Evolutionary conservation across 2,113 vertebrate genomes (phyloP).

Genomic region (Seriola quinqueradiata): DNA sequence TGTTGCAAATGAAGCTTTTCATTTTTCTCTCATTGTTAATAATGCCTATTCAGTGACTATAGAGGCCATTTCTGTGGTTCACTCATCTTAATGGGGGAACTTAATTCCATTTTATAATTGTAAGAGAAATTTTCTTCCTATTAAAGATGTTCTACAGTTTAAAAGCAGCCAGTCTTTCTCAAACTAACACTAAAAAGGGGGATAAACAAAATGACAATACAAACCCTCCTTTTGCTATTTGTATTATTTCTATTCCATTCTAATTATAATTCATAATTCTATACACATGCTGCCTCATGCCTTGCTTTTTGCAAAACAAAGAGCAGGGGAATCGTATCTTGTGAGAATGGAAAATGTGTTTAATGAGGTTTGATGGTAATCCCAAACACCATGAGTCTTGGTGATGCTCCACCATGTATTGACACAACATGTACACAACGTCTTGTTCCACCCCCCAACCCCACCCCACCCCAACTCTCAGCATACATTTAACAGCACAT

Average conservation of each 20-base stretch:
- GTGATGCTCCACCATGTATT: slow-evolving; percentile 7
- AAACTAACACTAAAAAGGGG: not conserved
- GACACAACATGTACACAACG: slow-evolving; percentile 8
- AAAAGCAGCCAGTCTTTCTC: not conserved
- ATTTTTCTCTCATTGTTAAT: not conserved
- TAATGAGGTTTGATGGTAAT: slow-evolving; percentile 24
- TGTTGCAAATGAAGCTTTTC: not conserved
- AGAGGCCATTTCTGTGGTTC: not conserved
- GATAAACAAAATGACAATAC: too few species aligned
- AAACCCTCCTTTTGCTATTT: not conserved
- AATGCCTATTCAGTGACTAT: not conserved
- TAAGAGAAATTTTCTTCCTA: not conserved
- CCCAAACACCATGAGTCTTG: not conserved
- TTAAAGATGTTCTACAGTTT: not conserved
- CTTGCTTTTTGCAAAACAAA: slow-evolving; percentile 6
- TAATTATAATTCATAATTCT: slow-evolving; percentile 20
- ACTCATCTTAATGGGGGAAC: not conserved
- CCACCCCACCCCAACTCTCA: not conserved
- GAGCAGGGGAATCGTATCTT: not conserved
- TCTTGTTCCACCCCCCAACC: not conserved
- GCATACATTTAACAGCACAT: slow-evolving; percentile 36
- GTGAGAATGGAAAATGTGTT: slow-evolving; percentile 29
- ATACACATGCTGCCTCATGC: slow-evolving; percentile 1
- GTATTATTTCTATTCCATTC: not conserved
- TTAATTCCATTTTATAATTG: not conserved